Base-by-base conservation (phyloP, 2,888 invertebrate species). In the Epinotia demarniana region DNA sequence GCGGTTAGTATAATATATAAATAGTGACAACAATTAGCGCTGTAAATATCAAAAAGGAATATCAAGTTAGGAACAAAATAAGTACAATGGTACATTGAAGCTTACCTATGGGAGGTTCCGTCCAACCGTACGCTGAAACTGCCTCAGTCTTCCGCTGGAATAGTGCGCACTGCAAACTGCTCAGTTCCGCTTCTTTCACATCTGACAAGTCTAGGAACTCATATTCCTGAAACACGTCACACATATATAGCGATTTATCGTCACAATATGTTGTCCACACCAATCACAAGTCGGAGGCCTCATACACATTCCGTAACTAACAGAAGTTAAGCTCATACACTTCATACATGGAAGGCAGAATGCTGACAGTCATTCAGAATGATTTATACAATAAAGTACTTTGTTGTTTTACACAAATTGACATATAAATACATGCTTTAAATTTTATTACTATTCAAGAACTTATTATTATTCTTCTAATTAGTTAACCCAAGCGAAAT, bases 151-250 rank as follows among this genome's bases (percentile, higher is more conserved):
- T 87, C 80, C 85, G 87, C 82, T 92, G 90, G 85, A 94, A 94
- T 81, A 96, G 92, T 79, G 96, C 95, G 80, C 95, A 94, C 87
- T 95, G 94, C 82, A 96, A 94, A 86, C 95, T 95, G 87, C 94
- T 94, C 83, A 95, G 93, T 88, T 96, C 96, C 84, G 95, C 95
- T 90, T 96, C 96, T 90, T 96, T 96, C 88, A 96, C 95, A 92
- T 95, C 96, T 89, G 95, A 95, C 86, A 96, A 95, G 95, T 97
- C 96, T 92, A 97, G 95, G 94, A 96, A 97, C 93, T 96, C 95
- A 94, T 95, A 95, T 90, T 95, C 95, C 95, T 95, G 92, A 85
- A 95, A 94, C 87, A 93, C 82, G 87, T 82, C 89, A 89, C 85
- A 78, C 12, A 80, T 76, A 78, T 86, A 85, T 86, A 87, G 82